These are phyloP conservation scores for Campoletis sonorensis DNA, from an alignment of 1,140 invertebrate species.

Conservation along the genomic window DNA sequence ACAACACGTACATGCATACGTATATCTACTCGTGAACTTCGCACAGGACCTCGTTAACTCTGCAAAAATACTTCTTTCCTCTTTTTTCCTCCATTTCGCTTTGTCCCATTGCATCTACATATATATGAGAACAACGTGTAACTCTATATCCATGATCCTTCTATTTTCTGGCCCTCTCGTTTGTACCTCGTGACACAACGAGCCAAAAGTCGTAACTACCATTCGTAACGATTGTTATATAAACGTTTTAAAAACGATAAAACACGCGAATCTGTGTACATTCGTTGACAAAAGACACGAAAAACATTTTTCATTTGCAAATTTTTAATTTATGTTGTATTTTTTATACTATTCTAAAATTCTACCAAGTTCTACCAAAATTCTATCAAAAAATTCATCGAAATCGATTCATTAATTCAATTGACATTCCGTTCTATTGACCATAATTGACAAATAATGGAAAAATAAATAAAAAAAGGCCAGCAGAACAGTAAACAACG, in stretches of 20 bases:
- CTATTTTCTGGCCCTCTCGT: constrained; percentile 32
- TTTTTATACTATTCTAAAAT: too few species aligned
- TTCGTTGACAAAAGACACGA: too few species aligned
- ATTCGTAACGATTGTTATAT: constrained; percentile 30
- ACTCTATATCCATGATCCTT: constrained; percentile 3
- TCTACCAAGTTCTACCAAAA: too few species aligned
- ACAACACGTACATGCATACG: neutral
- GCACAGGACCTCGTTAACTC: constrained; percentile 36
- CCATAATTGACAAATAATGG: too few species aligned
- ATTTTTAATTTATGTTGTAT: too few species aligned
- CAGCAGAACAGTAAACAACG: too few species aligned
- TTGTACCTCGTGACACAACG: neutral
- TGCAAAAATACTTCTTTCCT: constrained; percentile 30
- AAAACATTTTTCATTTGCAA: too few species aligned
- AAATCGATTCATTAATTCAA: too few species aligned
- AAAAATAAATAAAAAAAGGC: too few species aligned
- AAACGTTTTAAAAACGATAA: neutral
- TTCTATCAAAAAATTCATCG: too few species aligned
- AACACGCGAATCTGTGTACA: neutral
- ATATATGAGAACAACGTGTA: neutral
- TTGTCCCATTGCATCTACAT: neutral
- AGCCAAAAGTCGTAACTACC: neutral
- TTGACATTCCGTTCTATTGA: too few species aligned
- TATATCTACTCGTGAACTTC: neutral
- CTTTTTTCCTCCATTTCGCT: constrained; percentile 9